Conservation (phyloP, 2,113 vertebrate species). For the Chloropsis cyanopogon region DNA sequence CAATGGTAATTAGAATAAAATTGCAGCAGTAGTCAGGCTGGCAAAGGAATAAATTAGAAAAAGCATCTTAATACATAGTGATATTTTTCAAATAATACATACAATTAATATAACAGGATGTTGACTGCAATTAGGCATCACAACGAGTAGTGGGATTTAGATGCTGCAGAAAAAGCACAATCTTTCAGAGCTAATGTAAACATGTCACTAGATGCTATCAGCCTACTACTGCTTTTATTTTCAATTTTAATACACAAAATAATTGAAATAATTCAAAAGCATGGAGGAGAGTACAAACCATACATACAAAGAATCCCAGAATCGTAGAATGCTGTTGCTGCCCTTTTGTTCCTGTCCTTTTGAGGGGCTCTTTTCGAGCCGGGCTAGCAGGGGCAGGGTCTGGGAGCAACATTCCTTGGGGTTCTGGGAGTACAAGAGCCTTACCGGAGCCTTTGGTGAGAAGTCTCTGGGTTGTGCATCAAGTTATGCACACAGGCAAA, state of each 20-base stretch:
- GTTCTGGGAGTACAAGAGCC: too few species aligned
- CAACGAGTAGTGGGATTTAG: background rate
- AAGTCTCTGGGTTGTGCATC: too few species aligned
- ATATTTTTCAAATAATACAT: background rate
- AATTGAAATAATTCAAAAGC: background rate
- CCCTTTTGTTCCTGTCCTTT: too few species aligned
- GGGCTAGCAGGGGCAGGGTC: too few species aligned
- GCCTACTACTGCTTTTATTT: background rate
- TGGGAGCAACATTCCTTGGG: too few species aligned
- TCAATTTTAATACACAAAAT: background rate
- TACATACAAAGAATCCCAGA: background rate
- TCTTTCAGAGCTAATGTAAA: background rate
- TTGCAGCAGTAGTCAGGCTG: background rate
- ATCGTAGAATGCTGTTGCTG: background rate
- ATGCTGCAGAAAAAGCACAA: background rate
- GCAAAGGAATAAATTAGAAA: background rate
- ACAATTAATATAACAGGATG: background rate
- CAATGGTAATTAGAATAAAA: conserved; percentile 19
- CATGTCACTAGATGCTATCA: background rate
- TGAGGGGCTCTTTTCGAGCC: too few species aligned
- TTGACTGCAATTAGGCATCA: background rate
- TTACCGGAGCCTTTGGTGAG: too few species aligned
- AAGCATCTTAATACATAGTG: background rate
- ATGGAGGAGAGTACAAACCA: background rate
- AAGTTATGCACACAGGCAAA: too few species aligned